Evolutionary conservation across 2,113 vertebrate species (phyloP).

Genomic region (Siniperca knerii): DNA sequence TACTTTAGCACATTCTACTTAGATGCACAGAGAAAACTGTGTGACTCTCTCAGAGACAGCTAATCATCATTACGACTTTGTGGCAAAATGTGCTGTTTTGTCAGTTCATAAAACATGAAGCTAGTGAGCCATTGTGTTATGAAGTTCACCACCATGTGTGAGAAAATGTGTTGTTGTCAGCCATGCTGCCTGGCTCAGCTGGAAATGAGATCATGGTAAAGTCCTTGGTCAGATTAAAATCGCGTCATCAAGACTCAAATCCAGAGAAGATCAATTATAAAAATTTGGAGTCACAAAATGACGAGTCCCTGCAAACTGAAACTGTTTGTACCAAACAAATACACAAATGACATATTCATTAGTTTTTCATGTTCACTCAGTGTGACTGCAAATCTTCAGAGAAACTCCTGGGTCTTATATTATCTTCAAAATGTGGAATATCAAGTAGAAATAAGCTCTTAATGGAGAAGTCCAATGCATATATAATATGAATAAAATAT

Average conservation of each 20-base stretch:
- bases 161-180: constrained; percentile 56
- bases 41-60: constrained; percentile 17
- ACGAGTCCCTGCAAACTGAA: constrained; percentile 38
- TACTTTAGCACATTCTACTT: constrained; percentile 17
- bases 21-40: constrained; percentile 22
- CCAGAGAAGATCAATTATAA: constrained; percentile 48
- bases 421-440: constrained; percentile 6
- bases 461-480: not conserved
- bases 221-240: constrained; percentile 52
- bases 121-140: constrained; percentile 57
- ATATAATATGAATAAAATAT: not conserved
- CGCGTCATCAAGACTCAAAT: constrained; percentile 29
- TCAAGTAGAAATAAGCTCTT: not conserved
- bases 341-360: constrained; percentile 33
- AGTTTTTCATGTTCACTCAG: constrained; percentile 11
- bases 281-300: constrained; percentile 42
- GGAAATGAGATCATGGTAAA: constrained; percentile 61
- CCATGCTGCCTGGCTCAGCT: constrained; percentile 46
- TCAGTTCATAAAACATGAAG: constrained; percentile 61
- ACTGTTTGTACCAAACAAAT: constrained; percentile 21
- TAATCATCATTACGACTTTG: constrained; percentile 53
- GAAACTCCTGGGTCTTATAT: constrained; percentile 4
- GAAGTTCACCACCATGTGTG: constrained; percentile 53
- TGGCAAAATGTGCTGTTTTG: constrained; percentile 56
- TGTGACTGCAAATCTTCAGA: constrained; percentile 5